Conservation (phyloP, 2,113 vertebrate genomes). For the Triplophysa siluroides region DNA sequence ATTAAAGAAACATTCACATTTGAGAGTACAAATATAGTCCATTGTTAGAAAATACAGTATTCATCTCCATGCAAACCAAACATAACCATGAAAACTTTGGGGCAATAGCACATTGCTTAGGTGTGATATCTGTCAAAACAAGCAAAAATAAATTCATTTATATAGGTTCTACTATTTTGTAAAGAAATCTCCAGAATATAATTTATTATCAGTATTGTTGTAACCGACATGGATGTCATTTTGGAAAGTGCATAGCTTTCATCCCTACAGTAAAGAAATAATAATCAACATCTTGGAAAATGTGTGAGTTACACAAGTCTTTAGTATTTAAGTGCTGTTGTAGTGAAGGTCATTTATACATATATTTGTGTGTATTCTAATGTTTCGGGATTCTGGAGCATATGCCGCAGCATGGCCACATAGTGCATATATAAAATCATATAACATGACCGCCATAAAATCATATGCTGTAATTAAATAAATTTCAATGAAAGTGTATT, state of each 20-base stretch:
- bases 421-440: conserved; percentile 6
- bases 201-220: conserved; percentile 15
- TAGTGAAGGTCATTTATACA: conserved; percentile 37
- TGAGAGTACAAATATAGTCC: conserved; percentile 60
- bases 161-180: conserved; percentile 40
- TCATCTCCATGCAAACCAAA: conserved; percentile 51
- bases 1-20: conserved; percentile 60
- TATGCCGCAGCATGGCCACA: background rate
- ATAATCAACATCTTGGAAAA: conserved; percentile 32
- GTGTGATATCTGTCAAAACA: conserved; percentile 52
- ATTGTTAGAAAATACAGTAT: conserved; percentile 52
- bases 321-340: conserved; percentile 54
- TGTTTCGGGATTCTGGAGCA: conserved; percentile 31
- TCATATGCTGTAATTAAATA: background rate
- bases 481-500: background rate
- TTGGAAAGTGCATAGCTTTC: conserved; percentile 56
- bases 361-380: background rate
- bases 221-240: conserved; percentile 27
- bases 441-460: background rate
- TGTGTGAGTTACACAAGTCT: conserved; percentile 17
- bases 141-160: conserved; percentile 61
- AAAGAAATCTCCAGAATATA: conserved; percentile 55
- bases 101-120: conserved; percentile 32
- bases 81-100: conserved; percentile 50
- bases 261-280: conserved; percentile 28